Percentiles rank a stretch among this genome's conserved stretches.
Evolutionary conservation across 2,888 invertebrate genomes (phyloP).

Genomic region (Laothoe populi): DNA sequence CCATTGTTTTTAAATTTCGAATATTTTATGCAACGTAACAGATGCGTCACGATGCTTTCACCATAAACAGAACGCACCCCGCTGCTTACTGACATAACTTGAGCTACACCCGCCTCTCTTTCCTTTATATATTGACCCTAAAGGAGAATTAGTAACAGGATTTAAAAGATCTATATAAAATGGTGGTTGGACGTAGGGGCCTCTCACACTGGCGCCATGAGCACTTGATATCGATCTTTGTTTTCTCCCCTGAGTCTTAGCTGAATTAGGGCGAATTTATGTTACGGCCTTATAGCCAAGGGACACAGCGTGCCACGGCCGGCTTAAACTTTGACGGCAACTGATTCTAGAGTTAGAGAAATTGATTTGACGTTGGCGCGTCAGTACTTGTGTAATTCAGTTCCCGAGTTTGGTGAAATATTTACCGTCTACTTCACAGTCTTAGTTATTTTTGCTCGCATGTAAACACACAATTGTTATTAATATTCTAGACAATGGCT

Average conservation of each 20-base stretch:
- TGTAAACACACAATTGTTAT: background rate
- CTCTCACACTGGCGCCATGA: constrained; percentile 72
- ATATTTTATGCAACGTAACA: constrained; percentile 76
- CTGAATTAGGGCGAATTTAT: constrained; percentile 78
- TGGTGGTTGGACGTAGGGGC: constrained; percentile 63
- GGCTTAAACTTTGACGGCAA: constrained; percentile 54
- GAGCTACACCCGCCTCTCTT: constrained; percentile 54
- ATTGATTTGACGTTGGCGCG: constrained; percentile 32
- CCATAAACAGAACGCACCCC: constrained; percentile 74
- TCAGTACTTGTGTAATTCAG: constrained; percentile 13
- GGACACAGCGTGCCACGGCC: constrained; percentile 48
- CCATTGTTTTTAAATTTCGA: constrained; percentile 67
- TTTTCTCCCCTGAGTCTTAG: constrained; percentile 76
- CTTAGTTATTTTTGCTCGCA: background rate
- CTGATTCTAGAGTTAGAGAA: constrained; percentile 49
- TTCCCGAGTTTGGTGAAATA: constrained; percentile 3
- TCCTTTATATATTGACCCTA: constrained; percentile 50
- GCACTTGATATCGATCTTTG: constrained; percentile 81
- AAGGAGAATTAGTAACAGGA: constrained; percentile 57
- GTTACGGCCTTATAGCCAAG: constrained; percentile 61
- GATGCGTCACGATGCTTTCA: constrained; percentile 77
- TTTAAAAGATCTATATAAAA: constrained; percentile 60
- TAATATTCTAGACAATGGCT: background rate
- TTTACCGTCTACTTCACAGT: background rate
- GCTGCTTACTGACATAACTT: constrained; percentile 55